phyloP scores from a whole-genome alignment of 2,113 vertebrate species.

The Eurypyga helias region DNA sequence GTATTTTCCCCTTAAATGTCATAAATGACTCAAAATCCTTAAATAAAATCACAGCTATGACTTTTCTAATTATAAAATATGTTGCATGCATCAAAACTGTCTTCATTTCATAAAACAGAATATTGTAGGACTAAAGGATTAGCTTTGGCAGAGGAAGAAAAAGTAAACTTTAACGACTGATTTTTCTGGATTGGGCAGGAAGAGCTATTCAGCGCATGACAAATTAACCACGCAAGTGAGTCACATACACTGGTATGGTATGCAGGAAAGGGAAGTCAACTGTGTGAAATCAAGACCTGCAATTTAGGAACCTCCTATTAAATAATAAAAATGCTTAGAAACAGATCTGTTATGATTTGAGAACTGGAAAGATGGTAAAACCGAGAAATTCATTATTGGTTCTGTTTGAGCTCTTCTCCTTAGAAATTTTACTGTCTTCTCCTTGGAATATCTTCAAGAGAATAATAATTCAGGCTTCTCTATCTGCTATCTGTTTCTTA shows the following conservation, averaged over 20 bases:
- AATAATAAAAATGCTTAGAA: slow-evolving; percentile 48
- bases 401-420: not conserved
- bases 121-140: not conserved
- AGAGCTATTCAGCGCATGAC: slow-evolving; percentile 58
- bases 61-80: not conserved
- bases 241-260: slow-evolving; percentile 62
- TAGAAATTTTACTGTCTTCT: not conserved
- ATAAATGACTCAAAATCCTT: not conserved
- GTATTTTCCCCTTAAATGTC: not conserved
- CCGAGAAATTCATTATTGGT: not conserved
- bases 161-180: slow-evolving; percentile 3
- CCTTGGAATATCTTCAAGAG: not conserved
- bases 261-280: slow-evolving; percentile 70
- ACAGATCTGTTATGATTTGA: not conserved
- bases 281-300: slow-evolving; percentile 58
- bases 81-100: not conserved
- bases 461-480: not conserved
- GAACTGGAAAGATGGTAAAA: not conserved
- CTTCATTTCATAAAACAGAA: not conserved
- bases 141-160: slow-evolving; percentile 12
- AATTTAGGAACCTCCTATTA: slow-evolving; percentile 39
- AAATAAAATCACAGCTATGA: not conserved
- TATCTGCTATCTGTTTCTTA: not conserved
- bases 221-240: slow-evolving; percentile 69
- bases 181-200: slow-evolving; percentile 62